Conservation (phyloP, 2,113 vertebrate species). For the Sphaerodactylus townsendi region DNA sequence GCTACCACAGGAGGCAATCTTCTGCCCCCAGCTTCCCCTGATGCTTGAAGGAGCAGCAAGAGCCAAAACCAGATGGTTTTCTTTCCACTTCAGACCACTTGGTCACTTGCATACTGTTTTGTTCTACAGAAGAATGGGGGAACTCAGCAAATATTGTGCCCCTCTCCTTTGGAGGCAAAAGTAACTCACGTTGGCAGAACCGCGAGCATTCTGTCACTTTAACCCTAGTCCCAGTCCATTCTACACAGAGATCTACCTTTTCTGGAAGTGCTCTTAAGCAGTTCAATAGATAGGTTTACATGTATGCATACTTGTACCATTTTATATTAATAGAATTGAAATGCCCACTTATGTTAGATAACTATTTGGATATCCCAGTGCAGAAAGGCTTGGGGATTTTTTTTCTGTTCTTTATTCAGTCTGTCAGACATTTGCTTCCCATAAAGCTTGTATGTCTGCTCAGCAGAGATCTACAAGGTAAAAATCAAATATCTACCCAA, state of each 20-base stretch:
- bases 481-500: slow-evolving; percentile 10
- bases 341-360: not conserved
- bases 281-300: no score
- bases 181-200: not conserved
- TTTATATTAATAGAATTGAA: not conserved
- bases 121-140: no score
- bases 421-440: not conserved
- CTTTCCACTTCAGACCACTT: no score
- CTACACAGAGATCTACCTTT: not conserved
- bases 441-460: not conserved
- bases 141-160: no score
- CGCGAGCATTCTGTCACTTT: not conserved
- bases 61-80: no score
- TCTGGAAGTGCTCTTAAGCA: not conserved
- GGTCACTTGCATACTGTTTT: no score
- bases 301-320: not conserved
- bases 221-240: not conserved
- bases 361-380: not conserved
- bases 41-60: no score
- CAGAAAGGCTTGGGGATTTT: not conserved
- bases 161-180: no score
- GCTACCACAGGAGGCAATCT: no score
- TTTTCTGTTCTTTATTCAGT: not conserved
- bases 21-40: no score
- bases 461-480: slow-evolving; percentile 3